Evolutionary conservation across 2,888 invertebrate species (phyloP).

Genomic region (Drosophila macrospina): DNA sequence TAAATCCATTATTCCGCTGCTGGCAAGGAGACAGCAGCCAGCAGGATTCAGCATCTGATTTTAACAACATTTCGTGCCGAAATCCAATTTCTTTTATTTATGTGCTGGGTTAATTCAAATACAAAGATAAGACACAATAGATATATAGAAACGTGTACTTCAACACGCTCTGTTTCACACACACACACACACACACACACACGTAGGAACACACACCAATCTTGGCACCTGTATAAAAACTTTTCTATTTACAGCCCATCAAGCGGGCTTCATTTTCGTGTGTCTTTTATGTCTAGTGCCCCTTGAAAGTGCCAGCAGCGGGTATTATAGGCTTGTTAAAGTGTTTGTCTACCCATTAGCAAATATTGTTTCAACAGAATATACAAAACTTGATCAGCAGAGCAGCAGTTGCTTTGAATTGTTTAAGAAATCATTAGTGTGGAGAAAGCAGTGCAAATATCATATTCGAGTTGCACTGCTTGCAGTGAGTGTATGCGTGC

Average conservation of each 20-base stretch:
- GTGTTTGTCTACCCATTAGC: neutral
- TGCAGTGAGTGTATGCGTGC: no score
- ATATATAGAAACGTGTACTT: slow-evolving; percentile 46
- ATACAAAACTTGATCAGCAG: no score
- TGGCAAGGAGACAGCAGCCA: neutral
- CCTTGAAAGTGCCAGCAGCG: neutral
- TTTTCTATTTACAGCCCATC: slow-evolving; percentile 74
- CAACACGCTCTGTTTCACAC: slow-evolving; percentile 29
- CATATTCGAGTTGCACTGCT: no score
- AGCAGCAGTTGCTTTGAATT: no score
- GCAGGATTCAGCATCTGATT: slow-evolving; percentile 25
- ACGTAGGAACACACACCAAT: neutral
- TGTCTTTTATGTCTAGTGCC: slow-evolving; percentile 6
- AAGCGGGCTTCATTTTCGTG: slow-evolving; percentile 60
- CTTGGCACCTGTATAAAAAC: slow-evolving; percentile 63
- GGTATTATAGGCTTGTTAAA: neutral
- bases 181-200: neutral
- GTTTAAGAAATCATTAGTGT: no score
- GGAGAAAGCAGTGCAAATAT: no score
- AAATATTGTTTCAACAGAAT: no score
- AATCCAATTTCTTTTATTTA: slow-evolving; percentile 75
- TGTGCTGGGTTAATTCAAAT: slow-evolving; percentile 70
- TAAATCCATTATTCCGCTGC: slow-evolving; percentile 28
- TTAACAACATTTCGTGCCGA: slow-evolving; percentile 38
- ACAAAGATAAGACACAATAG: slow-evolving; percentile 71